Evolutionary conservation across 1,140 invertebrate genomes (phyloP).

Genomic region (Hermatobates lingyangjiaoensis): DNA sequence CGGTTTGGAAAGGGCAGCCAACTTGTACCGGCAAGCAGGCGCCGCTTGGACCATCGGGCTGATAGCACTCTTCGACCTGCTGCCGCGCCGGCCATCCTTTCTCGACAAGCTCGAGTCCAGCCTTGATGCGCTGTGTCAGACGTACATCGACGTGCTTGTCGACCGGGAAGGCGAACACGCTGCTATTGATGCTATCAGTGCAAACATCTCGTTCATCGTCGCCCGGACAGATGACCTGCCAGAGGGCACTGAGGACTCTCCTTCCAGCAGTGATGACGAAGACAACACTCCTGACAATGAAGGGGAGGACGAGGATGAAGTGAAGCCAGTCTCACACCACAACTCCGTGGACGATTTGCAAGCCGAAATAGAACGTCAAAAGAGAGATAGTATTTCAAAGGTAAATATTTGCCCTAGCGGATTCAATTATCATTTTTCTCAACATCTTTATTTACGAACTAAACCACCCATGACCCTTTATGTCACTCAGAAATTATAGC

Average conservation of each 20-base stretch:
- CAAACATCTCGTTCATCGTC: conserved; percentile 40
- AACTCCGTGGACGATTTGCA: conserved; percentile 16
- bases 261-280: conserved; percentile 4
- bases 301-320: conserved; percentile 25
- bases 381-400: conserved; percentile 56
- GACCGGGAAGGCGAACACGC: conserved; percentile 35
- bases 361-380: conserved; percentile 54
- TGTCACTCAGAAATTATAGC: background rate
- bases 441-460: background rate
- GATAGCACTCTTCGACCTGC: conserved; percentile 63
- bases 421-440: background rate
- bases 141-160: conserved; percentile 37
- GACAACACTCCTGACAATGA: conserved; percentile 12
- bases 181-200: conserved; percentile 34
- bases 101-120: conserved; percentile 24
- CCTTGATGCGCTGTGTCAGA: conserved; percentile 38
- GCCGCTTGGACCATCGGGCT: conserved; percentile 77
- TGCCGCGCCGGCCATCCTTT: conserved; percentile 24
- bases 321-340: conserved; percentile 29
- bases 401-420: conserved; percentile 29
- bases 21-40: conserved; percentile 81
- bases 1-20: conserved; percentile 67
- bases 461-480: background rate
- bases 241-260: conserved; percentile 22
- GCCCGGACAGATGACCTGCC: conserved; percentile 39